Evolutionary conservation across 2,888 invertebrate genomes (phyloP), one percentile per base, ranked within the genome.

Genomic region (Erebia ligea): DNA sequence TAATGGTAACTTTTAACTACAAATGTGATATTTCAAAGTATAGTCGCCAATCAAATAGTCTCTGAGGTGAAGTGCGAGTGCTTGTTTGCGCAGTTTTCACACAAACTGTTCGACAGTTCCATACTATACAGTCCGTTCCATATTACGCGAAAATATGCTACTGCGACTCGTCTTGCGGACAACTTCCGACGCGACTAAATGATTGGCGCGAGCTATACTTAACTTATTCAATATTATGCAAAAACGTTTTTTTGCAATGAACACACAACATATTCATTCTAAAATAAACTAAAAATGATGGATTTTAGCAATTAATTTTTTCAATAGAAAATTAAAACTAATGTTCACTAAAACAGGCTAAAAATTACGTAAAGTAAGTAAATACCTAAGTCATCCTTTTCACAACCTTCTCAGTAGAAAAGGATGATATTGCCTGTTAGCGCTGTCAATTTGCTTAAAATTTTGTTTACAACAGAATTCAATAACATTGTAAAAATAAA

Each of bases 401-500:
- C 40, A 40, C 10, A 17, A 59, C 42, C 4, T 40, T 59, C 17
- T 59, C 42, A 19, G 1, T 10, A 17, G 15, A 58, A 58, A 5
- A 40, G n/a, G 34, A 58, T 10, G n/a, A n/a, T 42, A 6, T 34
- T n/a, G 21, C 56, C 34, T 34, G 34, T 34, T 34, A 34, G 34
- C 34, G 34, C 34, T 34, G 34, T 25, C 57, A 54, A 54, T 58
- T 61, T 61, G 17, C 10, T n/a, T 59, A 17, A 40, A 17, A 21
- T 21, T 25, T 57, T 25, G 13, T 3, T 57, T 17, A 10, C 10
- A 34, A 58, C 59, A 40, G 15, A 59, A 59, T 56, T 19, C 61
- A 45, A 61, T 61, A 34, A 61, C 62, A 61, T 40, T 61, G 66
- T 70, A 54, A 70, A 70, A 66, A 63, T 62, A 56, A 25, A 66